Percentiles rank a stretch among this genome's conserved stretches.
phyloP scores from a whole-genome alignment of 2,113 vertebrate species.

The Megaceryle maxima region DNA sequence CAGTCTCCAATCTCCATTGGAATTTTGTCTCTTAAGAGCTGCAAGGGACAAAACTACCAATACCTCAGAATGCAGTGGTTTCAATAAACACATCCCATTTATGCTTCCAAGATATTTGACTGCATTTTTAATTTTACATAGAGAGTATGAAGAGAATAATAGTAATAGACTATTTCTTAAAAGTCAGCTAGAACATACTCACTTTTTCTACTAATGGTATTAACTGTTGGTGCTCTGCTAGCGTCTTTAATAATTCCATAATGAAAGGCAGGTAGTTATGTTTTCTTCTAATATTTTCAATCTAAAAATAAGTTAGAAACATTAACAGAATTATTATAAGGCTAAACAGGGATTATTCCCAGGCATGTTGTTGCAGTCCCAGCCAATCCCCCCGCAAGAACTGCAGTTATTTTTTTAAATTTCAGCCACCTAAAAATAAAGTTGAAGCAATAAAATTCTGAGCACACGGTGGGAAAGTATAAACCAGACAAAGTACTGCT shows the following conservation, averaged over 20 bases:
- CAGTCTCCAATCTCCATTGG: background rate
- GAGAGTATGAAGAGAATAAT: background rate
- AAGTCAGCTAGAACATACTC: conserved; percentile 5
- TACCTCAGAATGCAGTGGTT: background rate
- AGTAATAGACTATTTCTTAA: background rate
- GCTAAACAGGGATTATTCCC: background rate
- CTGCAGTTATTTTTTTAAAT: background rate
- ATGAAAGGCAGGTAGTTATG: conserved; percentile 99
- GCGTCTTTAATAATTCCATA: conserved; percentile 96
- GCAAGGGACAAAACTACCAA: background rate
- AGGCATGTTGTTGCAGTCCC: accelerated
- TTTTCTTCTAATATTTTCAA: conserved; percentile 98
- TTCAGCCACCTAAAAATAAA: background rate
- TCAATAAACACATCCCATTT: background rate
- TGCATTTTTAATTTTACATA: background rate
- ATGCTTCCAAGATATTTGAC: background rate
- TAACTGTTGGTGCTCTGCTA: conserved; percentile 97
- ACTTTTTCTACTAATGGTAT: conserved; percentile 98
- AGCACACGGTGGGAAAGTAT: background rate
- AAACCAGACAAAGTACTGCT: background rate
- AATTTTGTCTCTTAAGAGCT: background rate
- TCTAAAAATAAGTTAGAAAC: conserved; percentile 73
- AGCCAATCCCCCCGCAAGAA: accelerated
- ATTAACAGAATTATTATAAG: background rate
- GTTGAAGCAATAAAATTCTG: background rate